Evolutionary conservation across 30 jellyfish, hydroid and myxozoan species (phyloP).

Genomic region (Mastigias papua): DNA sequence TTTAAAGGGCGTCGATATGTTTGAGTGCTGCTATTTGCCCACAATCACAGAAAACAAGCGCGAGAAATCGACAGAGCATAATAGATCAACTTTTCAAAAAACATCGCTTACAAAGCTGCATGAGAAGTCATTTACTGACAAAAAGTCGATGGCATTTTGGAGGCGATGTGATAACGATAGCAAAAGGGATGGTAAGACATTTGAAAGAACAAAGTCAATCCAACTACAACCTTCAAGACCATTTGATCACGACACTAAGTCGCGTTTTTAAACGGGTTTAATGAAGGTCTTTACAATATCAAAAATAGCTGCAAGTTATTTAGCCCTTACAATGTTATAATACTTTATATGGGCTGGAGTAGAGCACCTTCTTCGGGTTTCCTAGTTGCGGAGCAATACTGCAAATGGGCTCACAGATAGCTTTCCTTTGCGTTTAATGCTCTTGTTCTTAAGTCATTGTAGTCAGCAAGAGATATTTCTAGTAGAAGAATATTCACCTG

Average conservation of each 20-base stretch:
- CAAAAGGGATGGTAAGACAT: background rate
- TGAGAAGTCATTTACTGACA: background rate
- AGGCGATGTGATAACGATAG: background rate
- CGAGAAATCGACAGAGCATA: background rate
- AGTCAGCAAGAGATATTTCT: too few species aligned
- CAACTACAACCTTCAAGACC: background rate
- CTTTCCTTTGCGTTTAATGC: too few species aligned
- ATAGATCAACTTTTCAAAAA: background rate
- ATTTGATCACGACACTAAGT: background rate
- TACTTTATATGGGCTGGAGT: too few species aligned
- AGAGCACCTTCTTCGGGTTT: too few species aligned
- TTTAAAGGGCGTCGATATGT: background rate
- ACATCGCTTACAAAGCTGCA: background rate
- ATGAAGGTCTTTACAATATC: background rate
- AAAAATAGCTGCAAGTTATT: too few species aligned
- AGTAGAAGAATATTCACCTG: too few species aligned
- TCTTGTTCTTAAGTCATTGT: too few species aligned
- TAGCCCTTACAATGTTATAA: too few species aligned
- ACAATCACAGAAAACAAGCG: conserved; percentile 7
- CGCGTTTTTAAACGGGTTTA: background rate
- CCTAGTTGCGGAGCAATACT: too few species aligned
- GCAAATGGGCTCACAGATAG: too few species aligned
- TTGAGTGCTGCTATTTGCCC: background rate
- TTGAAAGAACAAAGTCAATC: background rate
- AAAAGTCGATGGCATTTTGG: conserved; percentile 32